Conservation (phyloP, 2,888 invertebrate species). For the Busseola fusca region DNA sequence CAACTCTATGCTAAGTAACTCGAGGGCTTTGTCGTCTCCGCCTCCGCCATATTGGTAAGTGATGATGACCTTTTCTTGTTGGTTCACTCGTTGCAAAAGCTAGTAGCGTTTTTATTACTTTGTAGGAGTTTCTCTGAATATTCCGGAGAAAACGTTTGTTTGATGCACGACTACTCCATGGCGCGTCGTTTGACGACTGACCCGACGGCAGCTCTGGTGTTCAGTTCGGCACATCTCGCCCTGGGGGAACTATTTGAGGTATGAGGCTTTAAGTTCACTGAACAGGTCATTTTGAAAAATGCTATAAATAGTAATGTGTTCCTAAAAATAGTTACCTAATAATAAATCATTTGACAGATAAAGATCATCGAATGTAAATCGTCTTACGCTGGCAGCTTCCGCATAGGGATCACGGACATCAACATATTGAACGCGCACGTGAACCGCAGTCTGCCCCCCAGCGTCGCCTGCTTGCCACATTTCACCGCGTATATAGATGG, state of each 20-base stretch:
- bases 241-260: conserved; percentile 94
- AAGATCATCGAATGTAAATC: conserved; percentile 90
- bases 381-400: conserved; percentile 92
- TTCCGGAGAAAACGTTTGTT: conserved; percentile 91
- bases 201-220: conserved; percentile 87
- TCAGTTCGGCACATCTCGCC: conserved; percentile 92
- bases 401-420: conserved; percentile 93
- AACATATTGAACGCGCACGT: conserved; percentile 90
- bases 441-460: conserved; percentile 90
- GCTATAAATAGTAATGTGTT: not conserved
- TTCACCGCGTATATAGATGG: conserved; percentile 92
- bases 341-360: conserved; percentile 69
- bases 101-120: conserved; percentile 11
- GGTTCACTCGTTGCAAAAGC: not conserved
- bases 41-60: conserved; percentile 83
- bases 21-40: conserved; percentile 72
- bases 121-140: conserved; percentile 90
- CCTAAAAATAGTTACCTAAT: conserved; percentile 5
- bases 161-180: conserved; percentile 91
- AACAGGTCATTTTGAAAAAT: not conserved
- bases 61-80: not conserved
- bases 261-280: conserved; percentile 6
- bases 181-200: conserved; percentile 89
- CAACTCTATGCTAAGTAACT: conserved; percentile 74
- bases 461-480: conserved; percentile 90